Conservation (phyloP, 1,140 invertebrate species). For the Aleiodes sp. region DNA sequence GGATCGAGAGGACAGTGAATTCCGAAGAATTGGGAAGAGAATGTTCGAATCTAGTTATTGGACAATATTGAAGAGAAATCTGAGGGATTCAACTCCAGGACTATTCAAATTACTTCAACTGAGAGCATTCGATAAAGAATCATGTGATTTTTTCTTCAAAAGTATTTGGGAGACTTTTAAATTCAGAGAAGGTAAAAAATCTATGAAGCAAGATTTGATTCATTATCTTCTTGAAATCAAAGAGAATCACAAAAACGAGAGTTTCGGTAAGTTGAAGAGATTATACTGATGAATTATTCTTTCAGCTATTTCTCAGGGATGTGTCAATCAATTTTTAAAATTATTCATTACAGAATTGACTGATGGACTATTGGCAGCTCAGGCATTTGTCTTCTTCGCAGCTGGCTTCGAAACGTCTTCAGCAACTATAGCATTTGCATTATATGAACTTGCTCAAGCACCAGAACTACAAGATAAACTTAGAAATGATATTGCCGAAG, state of each 20-base stretch:
- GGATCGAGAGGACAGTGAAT: constrained; percentile 60
- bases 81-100: too few species aligned
- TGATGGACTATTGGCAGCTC: constrained; percentile 37
- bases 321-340: background rate
- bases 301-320: too few species aligned
- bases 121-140: too few species aligned
- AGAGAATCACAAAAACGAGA: background rate
- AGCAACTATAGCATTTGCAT: constrained; percentile 37
- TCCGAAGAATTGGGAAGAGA: constrained; percentile 54
- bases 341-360: constrained; percentile 37
- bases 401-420: constrained; percentile 47
- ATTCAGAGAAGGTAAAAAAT: constrained; percentile 58
- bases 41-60: constrained; percentile 32
- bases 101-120: too few species aligned
- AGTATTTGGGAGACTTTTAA: constrained; percentile 46
- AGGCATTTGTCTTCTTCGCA: constrained; percentile 41
- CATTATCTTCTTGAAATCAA: constrained; percentile 61
- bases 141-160: background rate
- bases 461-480: constrained; percentile 42
- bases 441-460: constrained; percentile 42
- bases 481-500: constrained; percentile 61
- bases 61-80: too few species aligned
- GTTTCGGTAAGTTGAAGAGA: too few species aligned
- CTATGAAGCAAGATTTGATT: constrained; percentile 64
- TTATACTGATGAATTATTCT: too few species aligned